phyloP scores from a whole-genome alignment of 1,140 invertebrate genomes.

The Gerris buenoi region DNA sequence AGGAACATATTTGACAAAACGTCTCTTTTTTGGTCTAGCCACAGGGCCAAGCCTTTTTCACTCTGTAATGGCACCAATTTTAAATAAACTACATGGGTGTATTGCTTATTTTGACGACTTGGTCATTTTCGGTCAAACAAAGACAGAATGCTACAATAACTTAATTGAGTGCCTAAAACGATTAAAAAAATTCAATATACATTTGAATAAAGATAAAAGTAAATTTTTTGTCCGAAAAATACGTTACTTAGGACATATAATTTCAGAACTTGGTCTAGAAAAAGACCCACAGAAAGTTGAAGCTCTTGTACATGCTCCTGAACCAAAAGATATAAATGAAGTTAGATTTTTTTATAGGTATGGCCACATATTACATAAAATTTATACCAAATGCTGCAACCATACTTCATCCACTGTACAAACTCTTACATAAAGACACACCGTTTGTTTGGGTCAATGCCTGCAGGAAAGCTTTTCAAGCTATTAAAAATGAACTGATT shows the following conservation, averaged over 20 bases:
- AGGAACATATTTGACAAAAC: slow-evolving; percentile 5
- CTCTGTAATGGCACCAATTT: background rate
- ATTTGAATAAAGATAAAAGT: slow-evolving; percentile 12
- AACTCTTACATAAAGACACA: slow-evolving; percentile 8
- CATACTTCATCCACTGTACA: slow-evolving; percentile 13
- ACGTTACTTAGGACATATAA: background rate
- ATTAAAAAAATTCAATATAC: slow-evolving; percentile 11
- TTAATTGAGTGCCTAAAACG: slow-evolving; percentile 3
- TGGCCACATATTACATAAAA: slow-evolving; percentile 25
- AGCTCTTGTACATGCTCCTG: slow-evolving; percentile 19
- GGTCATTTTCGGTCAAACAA: background rate
- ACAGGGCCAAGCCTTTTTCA: slow-evolving; percentile 5
- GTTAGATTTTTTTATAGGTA: slow-evolving; percentile 24
- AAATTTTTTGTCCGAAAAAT: background rate
- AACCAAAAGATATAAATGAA: slow-evolving; percentile 19
- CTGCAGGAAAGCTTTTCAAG: background rate
- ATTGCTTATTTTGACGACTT: slow-evolving; percentile 11
- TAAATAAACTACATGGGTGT: background rate
- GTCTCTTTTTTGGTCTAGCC: slow-evolving; percentile 9
- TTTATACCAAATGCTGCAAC: slow-evolving; percentile 23
- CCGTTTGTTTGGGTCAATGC: background rate
- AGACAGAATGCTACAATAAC: background rate
- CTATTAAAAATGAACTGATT: slow-evolving; percentile 18
- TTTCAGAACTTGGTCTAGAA: background rate
- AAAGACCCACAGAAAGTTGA: no score